Base-by-base conservation (phyloP, 1,140 invertebrate species). In the Drosophila bifasciata region DNA sequence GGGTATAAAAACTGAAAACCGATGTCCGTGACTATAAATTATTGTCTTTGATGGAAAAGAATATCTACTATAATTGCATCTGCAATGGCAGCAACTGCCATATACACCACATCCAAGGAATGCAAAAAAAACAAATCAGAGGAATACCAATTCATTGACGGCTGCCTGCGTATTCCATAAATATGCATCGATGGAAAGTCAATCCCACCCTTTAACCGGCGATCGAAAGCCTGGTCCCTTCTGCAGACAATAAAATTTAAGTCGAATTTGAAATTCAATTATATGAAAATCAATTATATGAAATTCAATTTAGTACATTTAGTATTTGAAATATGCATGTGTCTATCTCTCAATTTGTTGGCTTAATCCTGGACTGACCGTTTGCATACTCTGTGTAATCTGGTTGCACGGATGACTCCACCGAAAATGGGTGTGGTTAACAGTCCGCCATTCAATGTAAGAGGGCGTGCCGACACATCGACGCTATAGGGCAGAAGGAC, bases 221-320 rank as follows among this genome's bases (percentile, higher is more conserved):
- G 13, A 25, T 50, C 8, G 36, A 13, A 19, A 7, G 2, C 15
- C 51, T 41, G 45, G 36, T 21, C 43, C 40, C 56, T 43, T 32
- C 19, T 59, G 78, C 64, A 53, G 73, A 74, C 83, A 88, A 83
- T 86, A 86, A 81, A 85, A 86, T 86, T 85, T 86, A 85, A 85
- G 86, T 86, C 81, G 81, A 86, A 72, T 81, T 85, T 85, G 81
- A 76, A 86, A 85, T 86, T 81, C 80, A 86, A 85, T 85, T 85
- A 85, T 81, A 76, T 86, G 81, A 76, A 86, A 85, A 85, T 81
- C 80, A 86, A 85, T 85, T 85, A 85, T 81, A 76, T 86, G 67
- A 85, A 85, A 85, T 85, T 85, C 86, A 86, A 85, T 85, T 85
- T 80, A 76, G 76, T 77, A n/a, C n/a, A 64, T 72, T 48, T 52